These are phyloP conservation scores for Entomobrya proxima DNA, from an alignment of 2,888 invertebrate genomes.

Conservation along the genomic window DNA sequence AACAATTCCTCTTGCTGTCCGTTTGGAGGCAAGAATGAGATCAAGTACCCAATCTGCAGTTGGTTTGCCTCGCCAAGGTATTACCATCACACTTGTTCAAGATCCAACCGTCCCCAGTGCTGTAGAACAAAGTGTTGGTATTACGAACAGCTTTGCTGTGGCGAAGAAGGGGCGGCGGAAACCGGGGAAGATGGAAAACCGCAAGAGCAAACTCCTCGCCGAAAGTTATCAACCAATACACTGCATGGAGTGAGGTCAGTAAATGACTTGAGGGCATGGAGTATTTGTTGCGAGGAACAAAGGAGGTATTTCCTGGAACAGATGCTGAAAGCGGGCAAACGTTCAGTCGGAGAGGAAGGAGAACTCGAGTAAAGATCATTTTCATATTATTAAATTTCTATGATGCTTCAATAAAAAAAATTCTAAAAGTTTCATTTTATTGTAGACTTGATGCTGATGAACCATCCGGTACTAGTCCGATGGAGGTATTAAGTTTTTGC, in stretches of 20 bases:
- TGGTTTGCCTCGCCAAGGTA: slow-evolving; percentile 56
- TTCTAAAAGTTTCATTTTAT: neutral
- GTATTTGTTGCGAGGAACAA: slow-evolving; percentile 46
- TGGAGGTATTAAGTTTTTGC: slow-evolving; percentile 20
- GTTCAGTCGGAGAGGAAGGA: neutral
- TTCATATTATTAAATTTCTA: neutral
- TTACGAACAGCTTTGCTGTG: neutral
- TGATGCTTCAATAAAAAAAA: neutral
- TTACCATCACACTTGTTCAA: neutral
- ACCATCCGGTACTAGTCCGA: slow-evolving; percentile 2
- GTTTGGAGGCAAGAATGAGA: neutral
- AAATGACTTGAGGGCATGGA: slow-evolving; percentile 67
- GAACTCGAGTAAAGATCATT: neutral
- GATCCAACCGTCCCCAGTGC: neutral
- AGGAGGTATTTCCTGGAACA: slow-evolving; percentile 64
- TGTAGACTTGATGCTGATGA: neutral
- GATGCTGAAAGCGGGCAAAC: slow-evolving; percentile 30
- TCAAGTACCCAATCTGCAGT: slow-evolving; percentile 19
- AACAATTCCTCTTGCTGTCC: slow-evolving; percentile 26
- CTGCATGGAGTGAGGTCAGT: slow-evolving; percentile 60
- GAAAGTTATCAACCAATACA: slow-evolving; percentile 49
- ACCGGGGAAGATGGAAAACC: neutral
- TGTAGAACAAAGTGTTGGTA: slow-evolving; percentile 15
- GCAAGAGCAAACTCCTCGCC: neutral
- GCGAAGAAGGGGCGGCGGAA: neutral